phyloP scores from a whole-genome alignment of 1,140 invertebrate species.

The Agraylea sexmaculata region DNA sequence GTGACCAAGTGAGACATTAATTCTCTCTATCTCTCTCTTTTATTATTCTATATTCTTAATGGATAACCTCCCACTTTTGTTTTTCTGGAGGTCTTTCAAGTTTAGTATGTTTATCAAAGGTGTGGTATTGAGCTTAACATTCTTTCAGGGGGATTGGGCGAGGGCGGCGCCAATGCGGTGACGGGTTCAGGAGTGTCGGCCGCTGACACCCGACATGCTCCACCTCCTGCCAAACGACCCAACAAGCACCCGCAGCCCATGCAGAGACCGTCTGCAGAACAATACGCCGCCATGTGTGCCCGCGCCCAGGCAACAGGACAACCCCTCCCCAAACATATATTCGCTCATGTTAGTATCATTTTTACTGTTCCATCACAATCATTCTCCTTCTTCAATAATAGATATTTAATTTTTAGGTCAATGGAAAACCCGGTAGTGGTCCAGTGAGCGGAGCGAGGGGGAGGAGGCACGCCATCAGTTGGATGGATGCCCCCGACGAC shows the following conservation, averaged over 20 bases:
- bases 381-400: not conserved
- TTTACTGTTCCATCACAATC: not conserved
- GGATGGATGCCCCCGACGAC: conserved; percentile 96
- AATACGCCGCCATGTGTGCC: conserved; percentile 53
- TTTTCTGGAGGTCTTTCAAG: conserved; percentile 17
- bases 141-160: conserved; percentile 8
- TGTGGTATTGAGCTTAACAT: conserved; percentile 4
- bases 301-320: conserved; percentile 46
- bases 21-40: conserved; percentile 11
- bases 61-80: too few species aligned
- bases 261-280: conserved; percentile 50
- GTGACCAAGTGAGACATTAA: conserved; percentile 23
- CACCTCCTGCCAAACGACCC: conserved; percentile 51
- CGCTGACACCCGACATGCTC: conserved; percentile 26
- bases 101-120: conserved; percentile 4
- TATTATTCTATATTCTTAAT: conserved; percentile 3
- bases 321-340: conserved; percentile 48
- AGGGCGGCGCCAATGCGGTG: conserved; percentile 1
- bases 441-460: conserved; percentile 39
- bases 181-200: conserved; percentile 26
- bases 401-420: conserved; percentile 33
- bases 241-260: conserved; percentile 59
- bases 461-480: conserved; percentile 86
- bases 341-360: conserved; percentile 40
- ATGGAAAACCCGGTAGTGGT: conserved; percentile 65